Conservation (phyloP, 2,888 invertebrate genomes). For the Tryphoninae sp. region DNA sequence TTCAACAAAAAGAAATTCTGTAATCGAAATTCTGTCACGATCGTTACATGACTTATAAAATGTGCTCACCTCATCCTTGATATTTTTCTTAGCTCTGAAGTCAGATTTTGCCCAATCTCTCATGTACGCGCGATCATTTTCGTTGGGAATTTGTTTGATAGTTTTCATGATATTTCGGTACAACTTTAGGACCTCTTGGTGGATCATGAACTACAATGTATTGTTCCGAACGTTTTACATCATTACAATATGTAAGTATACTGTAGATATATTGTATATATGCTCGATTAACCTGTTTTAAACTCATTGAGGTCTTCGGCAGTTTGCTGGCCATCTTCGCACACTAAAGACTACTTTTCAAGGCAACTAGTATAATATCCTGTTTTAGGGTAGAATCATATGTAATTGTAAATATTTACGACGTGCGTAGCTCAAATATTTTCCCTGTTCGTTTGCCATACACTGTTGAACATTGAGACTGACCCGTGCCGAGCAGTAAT, state of each 20-base stretch:
- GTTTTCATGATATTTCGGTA: slow-evolving; percentile 89
- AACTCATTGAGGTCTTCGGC: slow-evolving; percentile 66
- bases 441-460: slow-evolving; percentile 1
- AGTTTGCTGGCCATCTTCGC: slow-evolving; percentile 59
- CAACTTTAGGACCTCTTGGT: slow-evolving; percentile 89
- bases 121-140: slow-evolving; percentile 85
- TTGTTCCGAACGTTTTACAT: slow-evolving; percentile 35
- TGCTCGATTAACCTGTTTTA: slow-evolving; percentile 70
- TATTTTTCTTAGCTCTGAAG: slow-evolving; percentile 87
- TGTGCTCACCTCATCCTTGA: slow-evolving; percentile 86
- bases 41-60: background rate
- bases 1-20: too few species aligned
- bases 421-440: background rate
- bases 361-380: background rate
- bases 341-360: background rate
- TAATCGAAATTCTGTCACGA: too few species aligned
- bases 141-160: slow-evolving; percentile 86
- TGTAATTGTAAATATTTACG: slow-evolving; percentile 29
- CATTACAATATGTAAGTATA: slow-evolving; percentile 1
- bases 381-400: slow-evolving; percentile 7
- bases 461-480: background rate
- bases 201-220: slow-evolving; percentile 88
- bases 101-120: slow-evolving; percentile 89
- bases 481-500: too few species aligned
- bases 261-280: slow-evolving; percentile 27